Percentiles rank a stretch among this genome's conserved stretches.
Evolutionary conservation across 2,797 vertebrate species (phyloP).

Genomic region (Coranthus polyacanthus): DNA sequence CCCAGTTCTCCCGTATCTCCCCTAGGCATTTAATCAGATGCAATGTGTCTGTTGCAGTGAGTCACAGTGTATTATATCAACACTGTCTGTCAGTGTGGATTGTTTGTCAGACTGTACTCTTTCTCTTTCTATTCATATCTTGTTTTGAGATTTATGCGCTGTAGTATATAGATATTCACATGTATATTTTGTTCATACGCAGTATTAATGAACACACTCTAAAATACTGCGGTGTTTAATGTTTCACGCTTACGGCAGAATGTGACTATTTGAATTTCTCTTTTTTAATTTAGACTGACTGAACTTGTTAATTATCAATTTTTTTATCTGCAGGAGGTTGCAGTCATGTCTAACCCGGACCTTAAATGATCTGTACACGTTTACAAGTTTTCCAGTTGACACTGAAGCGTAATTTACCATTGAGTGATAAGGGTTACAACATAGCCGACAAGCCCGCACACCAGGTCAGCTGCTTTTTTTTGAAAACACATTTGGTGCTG

Average conservation of each 20-base stretch:
- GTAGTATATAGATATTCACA: background rate
- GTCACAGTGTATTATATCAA: conserved; percentile 25
- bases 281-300: conserved; percentile 9
- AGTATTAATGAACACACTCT: conserved; percentile 2
- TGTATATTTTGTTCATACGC: background rate
- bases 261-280: conserved; percentile 1
- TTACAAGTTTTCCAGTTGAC: background rate
- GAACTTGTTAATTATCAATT: conserved; percentile 11
- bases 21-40: conserved; percentile 6
- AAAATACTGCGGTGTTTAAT: background rate
- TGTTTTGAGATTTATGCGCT: background rate
- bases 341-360: conserved; percentile 2
- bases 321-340: conserved; percentile 3
- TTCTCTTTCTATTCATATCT: background rate
- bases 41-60: conserved; percentile 1
- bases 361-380: background rate
- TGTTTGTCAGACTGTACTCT: conserved; percentile 12
- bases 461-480: too few species aligned
- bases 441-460: too few species aligned
- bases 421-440: too few species aligned
- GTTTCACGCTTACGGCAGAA: background rate
- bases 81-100: conserved; percentile 11
- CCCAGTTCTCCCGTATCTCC: conserved; percentile 10
- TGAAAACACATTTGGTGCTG: too few species aligned
- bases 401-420: background rate